Base-by-base conservation (phyloP, 2,797 vertebrate genomes). In the Xerus rutilus region DNA sequence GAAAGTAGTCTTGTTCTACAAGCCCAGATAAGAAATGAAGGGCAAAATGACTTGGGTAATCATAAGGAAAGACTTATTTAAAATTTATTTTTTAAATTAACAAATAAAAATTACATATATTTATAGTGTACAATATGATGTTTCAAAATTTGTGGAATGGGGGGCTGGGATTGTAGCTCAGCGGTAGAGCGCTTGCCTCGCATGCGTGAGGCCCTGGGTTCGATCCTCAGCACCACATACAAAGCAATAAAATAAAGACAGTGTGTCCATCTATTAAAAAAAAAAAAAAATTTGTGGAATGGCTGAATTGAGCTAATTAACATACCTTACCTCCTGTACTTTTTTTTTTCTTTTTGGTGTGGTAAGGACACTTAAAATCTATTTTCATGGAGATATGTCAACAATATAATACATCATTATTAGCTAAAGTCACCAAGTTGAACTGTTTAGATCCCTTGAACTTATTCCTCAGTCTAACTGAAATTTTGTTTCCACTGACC, bases 1-100 rank as follows among this genome's bases (percentile, higher is more conserved):
- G 54, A 88, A 96, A 93, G 72, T n/a, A 79, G 59, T 49, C 5
- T n/a, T 30, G 5, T 73, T 93, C 52, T 39, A 92, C 21, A 92
- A 91, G 93, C 49, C 45, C 30, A 52, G 62, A 49, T 89, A 83
- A 74, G 84, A 93, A 67, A 93, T 18, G 43, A 91, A 2, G 23
- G 12, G 20, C 32, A 86, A 81, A 95, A 91, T 52, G 21, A 79
- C 49, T 67, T 39, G 28, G 67, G 15, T 18, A n/a, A 67, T 73
- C 4, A 39, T 45, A 13, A 62, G 57, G 39, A 79, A 77, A 13
- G 28, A 17, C 47, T 54, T 70, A 57, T 70, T 88, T 39, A 54
- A 28, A 85, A 43, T 64, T 54, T 59, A 90, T 65, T 91, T 47
- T 62, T 64, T n/a, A 57, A 82, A 82, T 49, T 45, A 17, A 62